Base-by-base conservation (phyloP, 2,113 vertebrate species). In the Sylvia atricapilla region DNA sequence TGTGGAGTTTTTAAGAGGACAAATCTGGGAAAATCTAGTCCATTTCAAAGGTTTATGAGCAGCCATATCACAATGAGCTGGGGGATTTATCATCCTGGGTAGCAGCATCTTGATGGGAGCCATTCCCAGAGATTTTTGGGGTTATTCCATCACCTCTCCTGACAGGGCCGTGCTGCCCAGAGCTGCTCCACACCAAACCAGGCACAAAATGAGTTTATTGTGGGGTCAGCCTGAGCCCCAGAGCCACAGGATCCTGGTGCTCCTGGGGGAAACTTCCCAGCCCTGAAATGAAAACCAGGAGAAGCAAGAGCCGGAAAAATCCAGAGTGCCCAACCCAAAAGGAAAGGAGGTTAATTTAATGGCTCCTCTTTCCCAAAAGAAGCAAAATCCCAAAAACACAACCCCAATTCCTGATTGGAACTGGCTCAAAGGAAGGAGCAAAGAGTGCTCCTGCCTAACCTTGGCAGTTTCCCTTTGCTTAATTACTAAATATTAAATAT, bases 41-140 rank as follows among this genome's bases (percentile, higher is more conserved):
- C 22, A 23, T 37, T 49, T 9, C 7, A 52, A 41, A 89, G 66
- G 33, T 49, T 75, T 67, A 11, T 39, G 43, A 85, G 66, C 49
- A 91, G 90, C 39, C 35, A 3, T 7, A 3, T 46, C 18, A 24
- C 46, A 58, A 13, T 0, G 25, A 69, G n/a, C 58, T 20, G 69
- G 24, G 46, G 58, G 56, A 83, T 83, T 93, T 11, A 15, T 39
- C 92, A 50, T 20, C 84, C 62, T 1, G 11, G 70, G 87, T 75
- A 86, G 79, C 79, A 69, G 87, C 84, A 59, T 55, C 87, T 83
- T 49, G 53, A 49, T 1, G 30, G 85, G 77, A 93, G 23, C 74
- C n/a, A 27, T 44, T 82, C 86, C 89, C 83, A 28, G 35, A 1
- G 18, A 27, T 81, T 76, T 12, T 2, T 13, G 33, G 55, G 62